Percentiles rank a stretch among this genome's conserved stretches.
phyloP scores from a whole-genome alignment of 35 echinoderm and acorn worm species.

The Lytechinus pictus region DNA sequence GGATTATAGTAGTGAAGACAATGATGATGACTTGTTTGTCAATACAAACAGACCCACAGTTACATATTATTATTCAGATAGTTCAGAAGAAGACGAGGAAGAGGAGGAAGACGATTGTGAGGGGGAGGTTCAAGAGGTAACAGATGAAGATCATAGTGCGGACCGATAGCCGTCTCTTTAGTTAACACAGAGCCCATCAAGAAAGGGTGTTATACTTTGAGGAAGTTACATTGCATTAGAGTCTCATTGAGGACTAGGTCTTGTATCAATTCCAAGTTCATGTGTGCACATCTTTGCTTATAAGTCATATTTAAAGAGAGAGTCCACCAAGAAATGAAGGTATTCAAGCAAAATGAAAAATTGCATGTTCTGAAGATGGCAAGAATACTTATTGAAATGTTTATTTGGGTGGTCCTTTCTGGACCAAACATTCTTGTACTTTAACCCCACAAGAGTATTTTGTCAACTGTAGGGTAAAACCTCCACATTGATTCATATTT shows the following conservation, averaged over 20 bases:
- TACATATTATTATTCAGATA: conserved; percentile 77
- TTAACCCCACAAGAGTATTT: too few relatives aligned
- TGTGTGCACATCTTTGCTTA: neutral
- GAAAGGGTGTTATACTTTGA: neutral
- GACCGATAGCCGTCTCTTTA: neutral
- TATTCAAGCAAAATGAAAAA: too few relatives aligned
- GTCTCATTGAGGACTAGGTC: neutral
- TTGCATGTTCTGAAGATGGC: too few relatives aligned
- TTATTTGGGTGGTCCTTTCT: too few relatives aligned
- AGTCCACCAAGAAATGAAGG: neutral
- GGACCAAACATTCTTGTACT: too few relatives aligned
- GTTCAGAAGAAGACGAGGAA: conserved; percentile 71
- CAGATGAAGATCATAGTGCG: neutral
- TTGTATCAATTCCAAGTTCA: neutral
- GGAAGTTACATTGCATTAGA: neutral
- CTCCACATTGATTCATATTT: too few relatives aligned
- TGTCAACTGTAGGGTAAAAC: too few relatives aligned
- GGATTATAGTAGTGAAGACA: conserved; percentile 67
- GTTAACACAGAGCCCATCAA: neutral
- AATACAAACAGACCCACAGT: conserved; percentile 90
- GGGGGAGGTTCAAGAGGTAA: neutral
- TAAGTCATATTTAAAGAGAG: neutral
- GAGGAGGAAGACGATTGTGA: conserved; percentile 50
- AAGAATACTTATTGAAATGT: too few relatives aligned
- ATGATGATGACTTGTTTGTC: conserved; percentile 94